Evolutionary conservation across 2,797 vertebrate species (phyloP), one percentile per base, ranked within the genome.

Genomic region (Pitangus sulphuratus): DNA sequence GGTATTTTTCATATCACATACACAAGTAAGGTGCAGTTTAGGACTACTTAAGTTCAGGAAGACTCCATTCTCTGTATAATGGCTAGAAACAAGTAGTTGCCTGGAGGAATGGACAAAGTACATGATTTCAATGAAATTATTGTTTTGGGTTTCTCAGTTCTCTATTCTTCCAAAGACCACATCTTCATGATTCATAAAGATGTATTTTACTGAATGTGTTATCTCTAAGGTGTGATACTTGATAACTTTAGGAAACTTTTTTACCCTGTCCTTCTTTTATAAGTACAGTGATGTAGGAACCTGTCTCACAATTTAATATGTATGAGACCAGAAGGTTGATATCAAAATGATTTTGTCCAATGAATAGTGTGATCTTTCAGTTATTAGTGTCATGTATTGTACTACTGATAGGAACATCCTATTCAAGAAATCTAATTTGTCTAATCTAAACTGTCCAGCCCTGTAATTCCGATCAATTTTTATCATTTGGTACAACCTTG

Each of bases 401-500:
- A 31, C 31, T 64, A 50, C 28, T 50, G 25, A 47, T 72, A 72
- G 50, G 33, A 76, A 15, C 35, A 58, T 70, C 39, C 71, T 48
- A 26, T 76, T 89, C 51, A 57, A 75, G 81, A 89, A 78, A 83
- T 76, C 24, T 61, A n/a, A 81, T 93, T 58, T 82, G 64, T 74
- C 70, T 76, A 72, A 61, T 81, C n/a, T 87, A 33, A 89, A 58
- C 22, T 50, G n/a, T 87, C 39, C 53, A 92, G 24, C 15, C 21
- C 42, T 84, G 42, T 86, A 87, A 84, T 84, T 89, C 54, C 78
- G 74, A 86, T 79, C 64, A 83, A 30, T 86, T 80, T n/a, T 90
- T 84, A 50, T 57, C 15, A 45, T 75, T 87, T 85, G 62, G 58
- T 26, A 79, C 74, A 68, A 40, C 35, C 25, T 14, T 28, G n/a